A percentile compares a stretch with the other conserved stretches of the same genome.
These are phyloP conservation scores for Saimiri boliviensis DNA, from an alignment of 2,113 vertebrate species.

Conservation along the genomic window DNA sequence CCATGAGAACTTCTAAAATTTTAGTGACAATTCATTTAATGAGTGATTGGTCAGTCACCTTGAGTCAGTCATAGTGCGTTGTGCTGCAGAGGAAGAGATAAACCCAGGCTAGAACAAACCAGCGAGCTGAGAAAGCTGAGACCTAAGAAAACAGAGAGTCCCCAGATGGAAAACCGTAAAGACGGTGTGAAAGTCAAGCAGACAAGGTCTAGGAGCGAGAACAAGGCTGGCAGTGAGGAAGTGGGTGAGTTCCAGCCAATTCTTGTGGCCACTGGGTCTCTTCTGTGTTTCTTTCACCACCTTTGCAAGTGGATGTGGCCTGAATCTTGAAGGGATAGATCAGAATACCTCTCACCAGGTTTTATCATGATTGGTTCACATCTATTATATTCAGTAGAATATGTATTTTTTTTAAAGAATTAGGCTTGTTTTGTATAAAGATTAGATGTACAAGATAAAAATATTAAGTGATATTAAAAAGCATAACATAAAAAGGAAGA, in stretches of 20 bases:
- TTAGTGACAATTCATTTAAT: neutral
- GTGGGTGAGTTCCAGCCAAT: accelerated
- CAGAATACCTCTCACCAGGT: neutral
- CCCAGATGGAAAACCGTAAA: neutral
- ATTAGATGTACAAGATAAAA: neutral
- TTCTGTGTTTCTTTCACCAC: neutral
- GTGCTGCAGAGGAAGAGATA: neutral
- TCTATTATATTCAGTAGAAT: neutral
- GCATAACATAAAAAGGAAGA: neutral
- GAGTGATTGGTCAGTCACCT: neutral
- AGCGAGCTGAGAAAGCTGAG: neutral
- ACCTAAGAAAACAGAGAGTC: neutral
- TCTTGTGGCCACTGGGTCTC: accelerated
- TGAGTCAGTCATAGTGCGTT: neutral
- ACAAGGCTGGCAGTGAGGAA: neutral
- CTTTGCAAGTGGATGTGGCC: neutral
- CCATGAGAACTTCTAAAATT: neutral
- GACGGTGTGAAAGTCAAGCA: neutral
- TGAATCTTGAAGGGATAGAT: neutral
- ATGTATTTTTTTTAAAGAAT: neutral
- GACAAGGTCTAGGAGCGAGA: neutral
- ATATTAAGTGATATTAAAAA: neutral
- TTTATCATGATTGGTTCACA: neutral
- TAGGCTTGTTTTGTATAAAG: neutral
- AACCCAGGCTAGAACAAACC: neutral